Evolutionary conservation across 2,797 vertebrate genomes (phyloP).

Genomic region (Eulemur albifrons): DNA sequence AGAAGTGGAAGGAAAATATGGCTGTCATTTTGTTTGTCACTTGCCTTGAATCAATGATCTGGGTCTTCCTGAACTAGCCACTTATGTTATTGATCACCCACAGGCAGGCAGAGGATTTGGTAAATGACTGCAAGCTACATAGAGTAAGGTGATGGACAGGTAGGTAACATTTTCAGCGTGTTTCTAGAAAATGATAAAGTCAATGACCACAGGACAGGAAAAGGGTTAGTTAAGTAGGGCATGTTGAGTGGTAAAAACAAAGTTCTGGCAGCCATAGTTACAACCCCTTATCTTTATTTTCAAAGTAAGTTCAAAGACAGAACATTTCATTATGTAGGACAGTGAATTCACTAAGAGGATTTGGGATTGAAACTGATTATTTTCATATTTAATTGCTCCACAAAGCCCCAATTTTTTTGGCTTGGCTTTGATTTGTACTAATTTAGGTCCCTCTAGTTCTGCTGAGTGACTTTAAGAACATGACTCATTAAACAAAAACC

Average conservation of each 20-base stretch:
- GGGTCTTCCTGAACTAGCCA: neutral
- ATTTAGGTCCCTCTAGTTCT: neutral
- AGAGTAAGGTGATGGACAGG: neutral
- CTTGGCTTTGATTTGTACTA: neutral
- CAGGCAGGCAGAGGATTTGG: neutral
- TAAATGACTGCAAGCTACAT: neutral
- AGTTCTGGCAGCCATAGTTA: neutral
- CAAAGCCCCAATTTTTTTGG: neutral
- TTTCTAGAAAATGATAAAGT: conserved; percentile 13
- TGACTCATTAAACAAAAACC: neutral
- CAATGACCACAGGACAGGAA: neutral
- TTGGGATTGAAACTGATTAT: neutral
- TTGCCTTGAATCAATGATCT: conserved; percentile 2
- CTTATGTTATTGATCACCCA: neutral
- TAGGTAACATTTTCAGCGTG: neutral
- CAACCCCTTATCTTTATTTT: neutral
- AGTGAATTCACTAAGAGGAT: neutral
- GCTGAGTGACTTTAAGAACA: neutral
- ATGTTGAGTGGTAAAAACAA: neutral
- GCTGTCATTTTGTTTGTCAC: neutral
- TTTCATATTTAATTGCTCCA: neutral
- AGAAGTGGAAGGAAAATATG: neutral
- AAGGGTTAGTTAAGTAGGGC: neutral
- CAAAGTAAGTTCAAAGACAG: neutral
- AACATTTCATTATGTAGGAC: neutral